Conservation (phyloP, 1,140 invertebrate species). For the Latrodectus geometricus region DNA sequence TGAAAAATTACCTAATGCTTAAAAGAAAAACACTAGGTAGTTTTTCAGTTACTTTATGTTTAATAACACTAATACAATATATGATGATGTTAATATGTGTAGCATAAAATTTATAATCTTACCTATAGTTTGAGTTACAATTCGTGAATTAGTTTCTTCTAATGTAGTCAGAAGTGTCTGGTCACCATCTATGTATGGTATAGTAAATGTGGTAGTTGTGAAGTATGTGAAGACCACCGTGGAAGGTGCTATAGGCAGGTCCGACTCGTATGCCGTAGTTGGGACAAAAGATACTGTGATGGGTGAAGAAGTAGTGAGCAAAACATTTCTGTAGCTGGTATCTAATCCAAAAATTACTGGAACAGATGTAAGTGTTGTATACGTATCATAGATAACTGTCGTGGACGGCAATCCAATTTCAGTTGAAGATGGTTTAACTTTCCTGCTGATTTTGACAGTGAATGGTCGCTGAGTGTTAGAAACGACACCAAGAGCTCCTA, state of each 20-base stretch:
- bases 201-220: slow-evolving; percentile 65
- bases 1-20: too few species aligned
- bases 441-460: slow-evolving; percentile 57
- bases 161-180: slow-evolving; percentile 63
- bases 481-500: slow-evolving; percentile 49
- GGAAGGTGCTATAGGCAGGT: slow-evolving; percentile 21
- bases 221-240: slow-evolving; percentile 61
- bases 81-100: too few species aligned
- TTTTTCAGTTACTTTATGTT: too few species aligned
- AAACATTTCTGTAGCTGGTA: slow-evolving; percentile 60
- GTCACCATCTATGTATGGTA: slow-evolving; percentile 63
- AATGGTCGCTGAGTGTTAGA: slow-evolving; percentile 41
- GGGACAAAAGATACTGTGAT: slow-evolving; percentile 39
- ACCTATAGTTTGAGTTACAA: slow-evolving; percentile 61
- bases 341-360: slow-evolving; percentile 63
- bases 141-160: slow-evolving; percentile 64
- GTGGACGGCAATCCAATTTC: slow-evolving; percentile 44
- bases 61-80: too few species aligned
- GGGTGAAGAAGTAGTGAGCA: slow-evolving; percentile 57
- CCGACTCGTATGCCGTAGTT: slow-evolving; percentile 33
- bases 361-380: slow-evolving; percentile 57
- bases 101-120: neutral
- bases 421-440: slow-evolving; percentile 27
- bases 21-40: too few species aligned
- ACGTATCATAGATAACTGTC: slow-evolving; percentile 59